A percentile compares a stretch with the other conserved stretches of the same genome.
Evolutionary conservation across 2,113 vertebrate species (phyloP).

Genomic region (Bungarus multicinctus): DNA sequence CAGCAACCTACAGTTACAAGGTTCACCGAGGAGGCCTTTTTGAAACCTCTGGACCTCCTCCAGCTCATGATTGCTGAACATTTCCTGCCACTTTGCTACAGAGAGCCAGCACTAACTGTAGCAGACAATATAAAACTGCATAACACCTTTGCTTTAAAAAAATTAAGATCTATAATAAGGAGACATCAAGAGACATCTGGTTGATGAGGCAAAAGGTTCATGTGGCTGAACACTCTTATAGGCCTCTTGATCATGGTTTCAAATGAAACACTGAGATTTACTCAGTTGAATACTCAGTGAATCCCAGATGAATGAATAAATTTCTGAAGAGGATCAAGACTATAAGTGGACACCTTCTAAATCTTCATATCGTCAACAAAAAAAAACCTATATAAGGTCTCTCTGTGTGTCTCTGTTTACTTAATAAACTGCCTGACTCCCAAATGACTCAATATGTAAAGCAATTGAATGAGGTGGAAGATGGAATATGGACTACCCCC

Average conservation of each 20-base stretch:
- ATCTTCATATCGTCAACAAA: neutral
- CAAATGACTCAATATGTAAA: too few species aligned
- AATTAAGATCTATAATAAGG: neutral
- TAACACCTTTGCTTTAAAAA: neutral
- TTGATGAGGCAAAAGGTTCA: neutral
- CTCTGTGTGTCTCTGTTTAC: too few species aligned
- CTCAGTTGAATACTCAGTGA: neutral
- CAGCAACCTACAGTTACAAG: neutral
- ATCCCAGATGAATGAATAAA: neutral
- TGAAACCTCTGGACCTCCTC: neutral
- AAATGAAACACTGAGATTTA: neutral
- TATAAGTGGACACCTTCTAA: neutral
- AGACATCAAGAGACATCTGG: neutral
- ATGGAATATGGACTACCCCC: too few species aligned
- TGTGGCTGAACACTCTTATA: neutral
- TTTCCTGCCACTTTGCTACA: neutral
- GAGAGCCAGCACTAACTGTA: neutral
- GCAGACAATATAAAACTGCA: neutral
- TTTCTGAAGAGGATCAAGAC: neutral
- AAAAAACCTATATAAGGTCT: neutral
- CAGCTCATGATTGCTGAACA: neutral
- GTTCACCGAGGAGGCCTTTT: neutral
- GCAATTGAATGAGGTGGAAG: too few species aligned
- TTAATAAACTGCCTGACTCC: too few species aligned
- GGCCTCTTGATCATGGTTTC: neutral